Conservation (phyloP, 2,113 vertebrate species). For the Megaptera novaeangliae region DNA sequence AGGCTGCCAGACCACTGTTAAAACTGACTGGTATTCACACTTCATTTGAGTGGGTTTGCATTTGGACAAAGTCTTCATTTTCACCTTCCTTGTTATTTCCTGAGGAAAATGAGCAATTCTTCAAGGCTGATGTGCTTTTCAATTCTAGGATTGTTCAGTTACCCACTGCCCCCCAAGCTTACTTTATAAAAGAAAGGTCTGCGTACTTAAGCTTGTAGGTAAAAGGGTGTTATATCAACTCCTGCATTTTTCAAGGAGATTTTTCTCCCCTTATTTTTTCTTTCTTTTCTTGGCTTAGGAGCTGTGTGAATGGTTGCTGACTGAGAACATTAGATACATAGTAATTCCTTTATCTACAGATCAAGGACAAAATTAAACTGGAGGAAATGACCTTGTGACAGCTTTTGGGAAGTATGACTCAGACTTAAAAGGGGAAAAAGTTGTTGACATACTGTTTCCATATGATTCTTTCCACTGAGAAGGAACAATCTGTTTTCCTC, state of each 20-base stretch:
- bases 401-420: not conserved
- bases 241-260: not conserved
- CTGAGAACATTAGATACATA: not conserved
- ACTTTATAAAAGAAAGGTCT: not conserved
- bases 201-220: not conserved
- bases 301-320: not conserved
- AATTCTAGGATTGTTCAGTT: slow-evolving; percentile 14
- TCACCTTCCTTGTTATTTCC: slow-evolving; percentile 64
- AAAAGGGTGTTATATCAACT: not conserved
- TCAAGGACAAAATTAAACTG: slow-evolving; percentile 20
- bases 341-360: slow-evolving; percentile 18
- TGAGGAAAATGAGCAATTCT: slow-evolving; percentile 66
- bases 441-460: not conserved
- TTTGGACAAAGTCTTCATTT: slow-evolving; percentile 68
- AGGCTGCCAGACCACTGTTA: slow-evolving; percentile 53
- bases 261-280: not conserved
- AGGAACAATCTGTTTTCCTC: not conserved
- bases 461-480: not conserved
- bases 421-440: not conserved
- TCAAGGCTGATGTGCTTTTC: not conserved
- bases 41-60: slow-evolving; percentile 63
- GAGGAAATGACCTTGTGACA: not conserved
- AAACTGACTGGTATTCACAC: slow-evolving; percentile 59
- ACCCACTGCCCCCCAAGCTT: not conserved
- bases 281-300: not conserved